Evolutionary conservation across 64 coral and sea anemone species (phyloP), one percentile per base, ranked within the genome.

Genomic region (Pachyseris speciosa): DNA sequence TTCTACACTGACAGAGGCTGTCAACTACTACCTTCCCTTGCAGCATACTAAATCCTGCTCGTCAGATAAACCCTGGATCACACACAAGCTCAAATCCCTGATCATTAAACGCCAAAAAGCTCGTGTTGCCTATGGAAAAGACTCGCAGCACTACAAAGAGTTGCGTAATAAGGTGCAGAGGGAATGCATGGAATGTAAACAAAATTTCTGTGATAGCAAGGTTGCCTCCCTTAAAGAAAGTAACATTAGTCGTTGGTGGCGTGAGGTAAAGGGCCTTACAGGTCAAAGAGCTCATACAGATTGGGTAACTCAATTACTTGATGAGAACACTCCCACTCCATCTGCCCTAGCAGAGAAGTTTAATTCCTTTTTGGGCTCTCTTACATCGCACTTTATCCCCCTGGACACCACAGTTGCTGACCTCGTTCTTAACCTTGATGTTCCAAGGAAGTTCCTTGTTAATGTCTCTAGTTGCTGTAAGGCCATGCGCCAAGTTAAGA

Each of bases 201-300:
- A 53, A 53, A 80, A 80, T 19, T 79, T 59, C 42, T 78, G 77
- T 78, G 37, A 66, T 53, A 89, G 52, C 24, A 88, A 88, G 87
- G 73, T 89, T 30, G 22, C 87, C 53, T 30, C 72, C 43, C 72
- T 78, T 48, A 89, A 78, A 78, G 87, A 89, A 32, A 44, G 45
- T 66, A 78, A 89, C 57, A 52, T 89, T 33, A 63, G 24, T 24
- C 87, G 57, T 24, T 89, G 87, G 87, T 78, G 57, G 74, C 52
- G 42, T 43, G 73, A 89, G 87, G 42, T 90, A 55, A 90, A 90
- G 43, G 87, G 74, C 38, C 38, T 90, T 28, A 39, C 74, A 17
- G 75, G 74, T 38, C 75, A 80, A 90, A 90, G 17, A 32, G 40
- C 36, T 59, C 78, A 72, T 7, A 15, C 64, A 48, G 73, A 63